phyloP scores from a whole-genome alignment of 2,113 vertebrate species.

The Rutilus rutilus region DNA sequence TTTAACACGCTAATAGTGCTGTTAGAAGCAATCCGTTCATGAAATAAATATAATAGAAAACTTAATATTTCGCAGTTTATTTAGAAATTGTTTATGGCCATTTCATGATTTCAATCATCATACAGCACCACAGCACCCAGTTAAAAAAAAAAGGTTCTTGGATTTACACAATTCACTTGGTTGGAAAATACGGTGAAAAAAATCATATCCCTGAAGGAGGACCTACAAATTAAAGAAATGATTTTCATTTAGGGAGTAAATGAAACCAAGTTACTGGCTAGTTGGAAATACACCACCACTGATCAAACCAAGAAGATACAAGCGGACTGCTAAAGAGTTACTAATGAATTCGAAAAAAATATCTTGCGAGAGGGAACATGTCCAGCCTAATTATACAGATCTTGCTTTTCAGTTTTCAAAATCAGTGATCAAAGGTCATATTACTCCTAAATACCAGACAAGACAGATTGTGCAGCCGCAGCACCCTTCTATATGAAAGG shows the following conservation, averaged over 20 bases:
- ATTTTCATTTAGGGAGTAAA: too few species aligned
- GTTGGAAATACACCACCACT: neutral
- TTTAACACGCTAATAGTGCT: too few species aligned
- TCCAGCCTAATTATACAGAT: neutral
- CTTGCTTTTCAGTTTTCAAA: neutral
- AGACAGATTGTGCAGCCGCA: neutral
- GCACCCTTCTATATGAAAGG: neutral
- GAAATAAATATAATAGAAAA: too few species aligned
- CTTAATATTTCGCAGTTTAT: too few species aligned
- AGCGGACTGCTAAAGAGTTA: neutral
- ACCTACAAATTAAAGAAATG: neutral
- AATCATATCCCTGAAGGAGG: too few species aligned
- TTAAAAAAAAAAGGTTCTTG: too few species aligned
- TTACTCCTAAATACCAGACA: slow-evolving; percentile 21
- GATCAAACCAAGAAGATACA: neutral
- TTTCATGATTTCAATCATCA: too few species aligned
- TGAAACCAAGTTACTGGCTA: neutral
- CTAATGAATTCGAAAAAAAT: neutral
- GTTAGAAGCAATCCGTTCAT: too few species aligned
- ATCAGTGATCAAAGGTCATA: neutral
- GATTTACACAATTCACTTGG: too few species aligned
- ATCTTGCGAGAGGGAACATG: neutral
- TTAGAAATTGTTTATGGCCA: too few species aligned
- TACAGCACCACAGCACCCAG: too few species aligned
- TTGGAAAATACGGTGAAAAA: too few species aligned